A percentile compares a stretch with the other conserved stretches of the same genome.
phyloP scores from a whole-genome alignment of 2,797 vertebrate genomes.

The Eulemur albifrons region DNA sequence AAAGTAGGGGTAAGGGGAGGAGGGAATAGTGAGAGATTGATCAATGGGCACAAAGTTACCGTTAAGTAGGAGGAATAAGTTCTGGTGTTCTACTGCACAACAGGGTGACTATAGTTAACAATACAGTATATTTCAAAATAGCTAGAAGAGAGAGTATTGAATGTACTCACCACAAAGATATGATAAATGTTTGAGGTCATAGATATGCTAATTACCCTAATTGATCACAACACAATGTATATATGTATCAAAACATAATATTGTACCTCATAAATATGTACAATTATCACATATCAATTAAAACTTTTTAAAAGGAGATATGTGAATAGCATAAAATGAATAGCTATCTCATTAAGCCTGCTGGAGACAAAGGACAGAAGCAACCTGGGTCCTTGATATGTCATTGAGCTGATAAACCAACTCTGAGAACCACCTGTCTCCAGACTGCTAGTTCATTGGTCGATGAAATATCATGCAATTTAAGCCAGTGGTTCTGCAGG shows the following conservation, averaged over 20 bases:
- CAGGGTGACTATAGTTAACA: neutral
- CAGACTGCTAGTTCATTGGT: neutral
- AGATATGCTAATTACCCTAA: neutral
- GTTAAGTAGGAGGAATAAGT: neutral
- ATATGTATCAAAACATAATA: neutral
- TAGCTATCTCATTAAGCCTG: neutral
- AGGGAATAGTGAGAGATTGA: neutral
- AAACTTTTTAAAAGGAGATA: neutral
- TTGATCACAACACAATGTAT: neutral
- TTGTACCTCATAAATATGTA: neutral
- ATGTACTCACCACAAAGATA: neutral
- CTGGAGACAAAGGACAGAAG: neutral
- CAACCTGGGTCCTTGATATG: fast-evolving
- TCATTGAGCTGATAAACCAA: neutral
- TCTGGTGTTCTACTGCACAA: neutral
- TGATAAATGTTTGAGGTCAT: neutral
- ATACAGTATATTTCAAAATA: neutral
- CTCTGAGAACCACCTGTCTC: neutral
- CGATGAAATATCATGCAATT: neutral
- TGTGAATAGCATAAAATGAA: neutral
- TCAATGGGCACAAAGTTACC: neutral
- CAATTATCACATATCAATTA: neutral
- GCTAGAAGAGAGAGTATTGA: neutral
- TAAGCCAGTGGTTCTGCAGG: neutral
- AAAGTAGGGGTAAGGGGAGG: neutral